These are phyloP conservation scores for Neopipo cinnamomea DNA, from an alignment of 2,113 vertebrate species.

Conservation along the genomic window DNA sequence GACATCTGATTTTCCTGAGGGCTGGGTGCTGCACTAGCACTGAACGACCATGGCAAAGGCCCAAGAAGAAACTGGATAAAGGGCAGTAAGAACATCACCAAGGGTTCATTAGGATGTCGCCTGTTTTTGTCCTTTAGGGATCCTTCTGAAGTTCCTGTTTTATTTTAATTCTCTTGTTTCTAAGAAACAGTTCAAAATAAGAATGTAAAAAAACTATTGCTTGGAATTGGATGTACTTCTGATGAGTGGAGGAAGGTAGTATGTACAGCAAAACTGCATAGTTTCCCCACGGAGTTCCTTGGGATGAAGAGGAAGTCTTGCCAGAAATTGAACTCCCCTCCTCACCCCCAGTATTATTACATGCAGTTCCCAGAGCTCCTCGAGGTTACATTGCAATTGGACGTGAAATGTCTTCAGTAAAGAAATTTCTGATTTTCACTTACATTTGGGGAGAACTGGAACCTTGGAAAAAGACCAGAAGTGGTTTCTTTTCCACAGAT, in stretches of 20 bases:
- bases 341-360: rapidly evolving
- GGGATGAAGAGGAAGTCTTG: not conserved
- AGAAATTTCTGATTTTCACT: not conserved
- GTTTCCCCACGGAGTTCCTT: not conserved
- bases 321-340: not conserved
- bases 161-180: not conserved
- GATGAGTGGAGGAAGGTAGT: not conserved
- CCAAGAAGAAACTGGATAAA: not conserved
- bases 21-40: not conserved
- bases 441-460: not conserved
- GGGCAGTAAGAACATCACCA: not conserved
- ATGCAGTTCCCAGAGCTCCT: not conserved
- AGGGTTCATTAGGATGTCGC: not conserved
- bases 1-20: not conserved
- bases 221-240: not conserved
- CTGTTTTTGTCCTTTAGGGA: not conserved
- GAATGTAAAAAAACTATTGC: not conserved
- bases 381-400: not conserved
- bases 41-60: not conserved
- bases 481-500: not conserved
- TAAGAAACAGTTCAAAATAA: constrained; percentile 7
- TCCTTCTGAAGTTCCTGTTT: not conserved
- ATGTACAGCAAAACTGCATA: not conserved
- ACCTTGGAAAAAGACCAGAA: not conserved
- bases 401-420: not conserved